Conservation (phyloP, 2,113 vertebrate species). For the Thalassoma bifasciatum region DNA sequence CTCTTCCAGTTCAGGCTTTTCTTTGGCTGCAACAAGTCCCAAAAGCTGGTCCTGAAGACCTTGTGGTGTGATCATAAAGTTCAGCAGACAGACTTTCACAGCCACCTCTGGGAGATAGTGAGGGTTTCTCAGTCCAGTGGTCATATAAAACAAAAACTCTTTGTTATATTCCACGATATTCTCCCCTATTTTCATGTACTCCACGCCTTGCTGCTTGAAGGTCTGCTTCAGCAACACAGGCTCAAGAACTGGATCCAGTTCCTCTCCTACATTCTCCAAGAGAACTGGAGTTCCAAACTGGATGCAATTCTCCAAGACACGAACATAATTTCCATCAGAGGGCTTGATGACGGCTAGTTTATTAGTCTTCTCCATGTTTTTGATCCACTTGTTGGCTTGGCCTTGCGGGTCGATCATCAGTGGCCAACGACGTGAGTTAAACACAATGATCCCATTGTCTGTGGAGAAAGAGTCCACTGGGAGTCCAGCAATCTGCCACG, state of each 20-base stretch:
- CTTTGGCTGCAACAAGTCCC: constrained; percentile 91
- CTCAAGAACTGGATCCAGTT: constrained; percentile 91
- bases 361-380: constrained; percentile 93
- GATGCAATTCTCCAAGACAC: constrained; percentile 88
- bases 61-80: constrained; percentile 95
- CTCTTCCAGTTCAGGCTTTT: constrained; percentile 93
- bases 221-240: constrained; percentile 91
- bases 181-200: constrained; percentile 93
- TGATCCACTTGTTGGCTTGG: constrained; percentile 96
- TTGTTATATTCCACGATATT: constrained; percentile 90
- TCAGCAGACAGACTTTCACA: constrained; percentile 94
- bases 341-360: constrained; percentile 90
- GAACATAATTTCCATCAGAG: constrained; percentile 88
- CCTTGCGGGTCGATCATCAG: constrained; percentile 96
- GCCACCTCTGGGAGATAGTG: constrained; percentile 95
- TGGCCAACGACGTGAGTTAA: constrained; percentile 91
- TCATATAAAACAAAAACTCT: constrained; percentile 93
- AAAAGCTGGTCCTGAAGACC: constrained; percentile 95
- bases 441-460: constrained; percentile 94
- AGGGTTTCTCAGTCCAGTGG: constrained; percentile 92
- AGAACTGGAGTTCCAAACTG: constrained; percentile 91
- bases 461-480: constrained; percentile 93
- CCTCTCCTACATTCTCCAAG: constrained; percentile 91
- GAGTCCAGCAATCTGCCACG: constrained; percentile 92
- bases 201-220: constrained; percentile 92